Evolutionary conservation across 2,888 invertebrate genomes (phyloP).

Genomic region (Dioctria linearis): DNA sequence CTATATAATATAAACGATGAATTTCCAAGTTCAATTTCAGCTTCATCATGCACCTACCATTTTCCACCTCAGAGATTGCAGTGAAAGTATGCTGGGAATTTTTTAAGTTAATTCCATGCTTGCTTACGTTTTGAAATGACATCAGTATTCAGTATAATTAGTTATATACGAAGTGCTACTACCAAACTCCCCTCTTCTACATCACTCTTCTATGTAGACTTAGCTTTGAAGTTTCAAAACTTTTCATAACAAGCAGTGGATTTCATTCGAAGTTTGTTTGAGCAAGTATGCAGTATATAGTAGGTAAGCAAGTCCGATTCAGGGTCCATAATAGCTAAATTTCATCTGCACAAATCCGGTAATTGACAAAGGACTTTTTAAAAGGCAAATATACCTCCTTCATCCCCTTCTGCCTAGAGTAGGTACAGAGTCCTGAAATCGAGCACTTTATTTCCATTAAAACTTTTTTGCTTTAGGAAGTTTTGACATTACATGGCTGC

Average conservation of each 20-base stretch:
- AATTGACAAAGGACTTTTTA: constrained; percentile 16
- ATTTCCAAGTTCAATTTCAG: no score
- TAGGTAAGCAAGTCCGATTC: constrained; percentile 23
- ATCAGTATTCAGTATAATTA: no score
- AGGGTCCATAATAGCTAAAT: neutral
- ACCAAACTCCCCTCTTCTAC: no score
- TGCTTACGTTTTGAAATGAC: no score
- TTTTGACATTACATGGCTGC: constrained; percentile 20
- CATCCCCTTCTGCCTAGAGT: no score
- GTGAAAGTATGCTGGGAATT: no score
- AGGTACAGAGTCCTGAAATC: neutral
- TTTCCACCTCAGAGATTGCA: no score
- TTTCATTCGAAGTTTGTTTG: constrained; percentile 16
- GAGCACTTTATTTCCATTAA: constrained; percentile 39
- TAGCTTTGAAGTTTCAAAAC: constrained; percentile 15
- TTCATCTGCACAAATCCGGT: no score
- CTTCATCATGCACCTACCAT: no score
- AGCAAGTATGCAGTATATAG: constrained; percentile 7
- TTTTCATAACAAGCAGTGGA: constrained; percentile 22
- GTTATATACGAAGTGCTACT: no score
- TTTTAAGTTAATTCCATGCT: no score
- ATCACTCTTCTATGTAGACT: neutral
- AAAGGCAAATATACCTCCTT: constrained; percentile 7
- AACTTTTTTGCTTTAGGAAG: constrained; percentile 18
- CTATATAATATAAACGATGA: no score